These are phyloP conservation scores for Sprattus sprattus DNA, from an alignment of 2,113 vertebrate species.

Conservation along the genomic window DNA sequence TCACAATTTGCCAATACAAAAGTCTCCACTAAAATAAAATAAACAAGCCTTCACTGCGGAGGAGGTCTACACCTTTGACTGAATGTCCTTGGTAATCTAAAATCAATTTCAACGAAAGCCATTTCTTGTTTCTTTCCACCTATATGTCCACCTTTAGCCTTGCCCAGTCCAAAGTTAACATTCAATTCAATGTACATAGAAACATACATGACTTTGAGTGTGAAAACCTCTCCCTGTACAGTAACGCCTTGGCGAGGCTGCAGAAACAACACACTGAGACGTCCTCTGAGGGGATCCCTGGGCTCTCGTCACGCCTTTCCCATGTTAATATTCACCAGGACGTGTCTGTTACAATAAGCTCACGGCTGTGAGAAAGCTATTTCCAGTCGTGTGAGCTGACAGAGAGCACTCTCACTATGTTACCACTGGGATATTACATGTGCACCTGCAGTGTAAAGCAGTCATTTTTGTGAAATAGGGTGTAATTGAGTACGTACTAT, in stretches of 20 bases:
- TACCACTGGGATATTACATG: background rate
- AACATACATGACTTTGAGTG: background rate
- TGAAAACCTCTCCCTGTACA: background rate
- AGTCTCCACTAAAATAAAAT: background rate
- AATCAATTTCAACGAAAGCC: background rate
- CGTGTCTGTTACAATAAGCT: background rate
- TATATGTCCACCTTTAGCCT: background rate
- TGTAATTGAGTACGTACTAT: background rate
- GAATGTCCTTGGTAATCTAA: background rate
- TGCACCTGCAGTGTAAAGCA: background rate
- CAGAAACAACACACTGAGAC: background rate
- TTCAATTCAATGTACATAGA: background rate
- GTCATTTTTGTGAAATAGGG: background rate
- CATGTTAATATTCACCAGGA: background rate
- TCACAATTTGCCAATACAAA: background rate
- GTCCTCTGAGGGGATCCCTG: slow-evolving; percentile 24
- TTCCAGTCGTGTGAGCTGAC: background rate
- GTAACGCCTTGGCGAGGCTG: background rate
- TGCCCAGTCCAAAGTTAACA: background rate
- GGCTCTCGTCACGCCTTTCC: slow-evolving; percentile 29
- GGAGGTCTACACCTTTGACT: background rate
- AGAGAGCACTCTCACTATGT: background rate
- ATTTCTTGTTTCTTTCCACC: background rate
- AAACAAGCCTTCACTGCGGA: background rate
- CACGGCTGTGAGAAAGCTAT: background rate